Evolutionary conservation across 2,888 invertebrate genomes (phyloP), one percentile per base, ranked within the genome.

Genomic region (Tachina lurida): DNA sequence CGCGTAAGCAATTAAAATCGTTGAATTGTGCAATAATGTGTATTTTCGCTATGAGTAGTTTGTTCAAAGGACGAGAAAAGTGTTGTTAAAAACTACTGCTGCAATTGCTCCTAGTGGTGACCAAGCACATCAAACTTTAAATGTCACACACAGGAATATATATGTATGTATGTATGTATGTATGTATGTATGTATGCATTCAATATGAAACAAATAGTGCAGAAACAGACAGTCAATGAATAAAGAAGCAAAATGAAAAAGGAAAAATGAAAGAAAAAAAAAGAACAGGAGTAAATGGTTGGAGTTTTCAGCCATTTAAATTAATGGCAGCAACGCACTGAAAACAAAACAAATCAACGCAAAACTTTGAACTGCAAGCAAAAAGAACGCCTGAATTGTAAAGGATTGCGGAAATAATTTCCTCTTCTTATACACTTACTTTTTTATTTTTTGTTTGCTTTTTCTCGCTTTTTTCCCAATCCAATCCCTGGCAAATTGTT

Each of bases 1-100:
- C 84, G 84, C 84, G 88, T 87, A 88, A 87, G 87, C 88, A 88
- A 88, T 88, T 88, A 87, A 88, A 87, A 85, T 87, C 85, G 84
- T 80, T 87, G 87, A 87, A 87, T 87, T 87, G 87, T 87, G 87
- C 87, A 87, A 87, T 87, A 85, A 87, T 87, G 82, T 83, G 79
- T 47, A 71, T 54, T 68, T 68, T 76, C n/a, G 41, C 58, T 74
- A 43, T 62, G 49, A 73, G 74, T 70, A 62, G 63, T 73, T 78
- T 67, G 78, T 71, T 81, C 62, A 70, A 82, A 82, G 82, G 82
- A 82, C 47, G 82, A 63, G 63, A 82, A 78, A 54, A 79, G 67
- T 54, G 84, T 84, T 79, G 31, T 31, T 31, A 31, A 31, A 62
- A 78, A 71, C 68, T 76, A 17, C 67, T 74, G 62, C 39, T 73